Percentiles rank a stretch among this genome's conserved stretches.
phyloP scores from a whole-genome alignment of 2,888 invertebrate genomes.

The Hydraecia micacea region DNA sequence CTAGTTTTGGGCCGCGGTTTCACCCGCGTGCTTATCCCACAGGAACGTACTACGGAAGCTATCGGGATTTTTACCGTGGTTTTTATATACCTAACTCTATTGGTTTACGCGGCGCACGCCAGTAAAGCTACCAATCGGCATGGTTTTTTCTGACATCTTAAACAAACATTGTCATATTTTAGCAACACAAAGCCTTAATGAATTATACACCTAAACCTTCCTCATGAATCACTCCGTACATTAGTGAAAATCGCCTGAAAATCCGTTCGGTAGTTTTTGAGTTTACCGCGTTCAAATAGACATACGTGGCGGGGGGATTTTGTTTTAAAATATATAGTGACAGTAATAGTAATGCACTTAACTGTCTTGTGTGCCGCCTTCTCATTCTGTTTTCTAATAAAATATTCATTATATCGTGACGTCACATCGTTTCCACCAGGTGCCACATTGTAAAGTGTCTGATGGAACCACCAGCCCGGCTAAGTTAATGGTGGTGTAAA shows the following conservation, averaged over 20 bases:
- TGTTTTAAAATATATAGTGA: too few relatives aligned
- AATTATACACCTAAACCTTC: not conserved
- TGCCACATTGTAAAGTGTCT: not conserved
- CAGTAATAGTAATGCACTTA: not conserved
- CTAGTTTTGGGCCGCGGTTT: not conserved
- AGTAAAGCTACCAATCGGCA: too few relatives aligned
- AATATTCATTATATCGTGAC: not conserved
- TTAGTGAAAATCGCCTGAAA: too few relatives aligned
- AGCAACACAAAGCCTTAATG: not conserved
- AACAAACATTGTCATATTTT: not conserved
- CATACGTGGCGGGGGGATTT: too few relatives aligned
- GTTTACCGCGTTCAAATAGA: too few relatives aligned
- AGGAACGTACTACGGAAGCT: not conserved
- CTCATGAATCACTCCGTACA: not conserved
- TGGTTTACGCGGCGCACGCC: not conserved
- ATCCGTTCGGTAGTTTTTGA: too few relatives aligned
- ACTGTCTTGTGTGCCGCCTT: not conserved
- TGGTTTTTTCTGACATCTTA: not conserved
- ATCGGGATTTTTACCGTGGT: not conserved
- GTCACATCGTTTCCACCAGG: not conserved
- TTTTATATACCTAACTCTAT: not conserved
- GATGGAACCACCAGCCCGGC: constrained; percentile 10
- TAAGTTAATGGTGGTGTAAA: constrained; percentile 44
- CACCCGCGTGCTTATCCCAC: not conserved
- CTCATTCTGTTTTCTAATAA: not conserved